Evolutionary conservation across 2,113 vertebrate species (phyloP), one percentile per base, ranked within the genome.

Genomic region (Petromus typicus): DNA sequence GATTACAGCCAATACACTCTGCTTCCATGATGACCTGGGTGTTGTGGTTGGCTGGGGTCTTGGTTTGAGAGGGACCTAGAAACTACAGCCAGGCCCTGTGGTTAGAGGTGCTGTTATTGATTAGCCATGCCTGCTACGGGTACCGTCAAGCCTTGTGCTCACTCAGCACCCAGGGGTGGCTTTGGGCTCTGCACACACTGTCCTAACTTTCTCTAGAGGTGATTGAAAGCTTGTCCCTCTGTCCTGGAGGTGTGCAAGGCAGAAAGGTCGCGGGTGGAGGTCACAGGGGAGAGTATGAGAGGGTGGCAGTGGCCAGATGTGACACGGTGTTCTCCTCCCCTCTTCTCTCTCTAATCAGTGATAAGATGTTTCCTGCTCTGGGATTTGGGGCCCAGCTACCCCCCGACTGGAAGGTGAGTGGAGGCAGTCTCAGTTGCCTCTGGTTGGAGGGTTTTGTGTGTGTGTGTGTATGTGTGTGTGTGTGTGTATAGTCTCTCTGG

Each of bases 321-420:
- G 16, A 94, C 56, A 76, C 66, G 56, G 25, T 32, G 43, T 95
- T 54, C 67, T 87, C 30, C 91, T 34, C 63, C 80, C 30, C 91
- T 34, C n/a, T n/a, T n/a, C 40, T 66, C 80, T 96, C 78, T 98
- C 97, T 96, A 96, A 94, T 97, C 95, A 99, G 99, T 67, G 99
- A 99, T 98, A 99, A 99, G 99, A 99, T 99, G 99, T 99, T 99
- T 98, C 99, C 99, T 93, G 99, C 99, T 86, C 98, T 99, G 97
- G 99, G 99, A 96, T 99, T 99, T 22, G 99, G 99, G 3, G 99
- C 99, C 82, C 99, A 99, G 97, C 98, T 99, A 91, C 99, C 99
- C 0, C 99, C 99, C 34, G 99, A 99, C 98, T 99, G 99, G 99
- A 99, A 99, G 99, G 99, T 99, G 97, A 97, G 54, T 87, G 73